Percentiles rank a stretch among this genome's conserved stretches.
These are phyloP conservation scores for Orientallactaga bullata DNA, from an alignment of 2,113 vertebrate genomes.

Conservation along the genomic window DNA sequence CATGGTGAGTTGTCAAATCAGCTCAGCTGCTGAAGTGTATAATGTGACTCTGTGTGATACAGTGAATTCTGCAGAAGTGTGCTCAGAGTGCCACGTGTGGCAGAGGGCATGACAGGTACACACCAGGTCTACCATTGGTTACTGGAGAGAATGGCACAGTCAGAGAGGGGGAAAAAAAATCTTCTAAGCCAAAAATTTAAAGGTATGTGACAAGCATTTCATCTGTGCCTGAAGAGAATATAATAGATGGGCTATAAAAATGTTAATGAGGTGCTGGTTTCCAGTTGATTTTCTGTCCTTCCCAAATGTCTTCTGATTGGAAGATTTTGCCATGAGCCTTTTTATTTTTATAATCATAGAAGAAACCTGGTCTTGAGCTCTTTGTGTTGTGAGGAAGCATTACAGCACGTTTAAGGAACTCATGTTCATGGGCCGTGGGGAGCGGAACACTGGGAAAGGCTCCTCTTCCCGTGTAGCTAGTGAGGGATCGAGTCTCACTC, in stretches of 20 bases:
- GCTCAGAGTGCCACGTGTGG: background rate
- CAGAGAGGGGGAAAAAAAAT: background rate
- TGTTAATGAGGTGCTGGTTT: background rate
- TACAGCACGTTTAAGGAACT: background rate
- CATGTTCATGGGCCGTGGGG: no score
- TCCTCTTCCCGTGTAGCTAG: background rate
- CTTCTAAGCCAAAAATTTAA: background rate
- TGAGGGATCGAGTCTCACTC: background rate
- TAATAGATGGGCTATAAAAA: background rate
- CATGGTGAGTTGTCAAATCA: background rate
- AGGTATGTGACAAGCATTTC: background rate
- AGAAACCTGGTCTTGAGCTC: background rate
- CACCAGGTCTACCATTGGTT: background rate
- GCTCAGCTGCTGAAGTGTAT: background rate
- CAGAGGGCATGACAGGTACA: background rate
- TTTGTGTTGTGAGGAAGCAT: background rate
- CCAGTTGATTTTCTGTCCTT: background rate
- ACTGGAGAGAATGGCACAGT: background rate
- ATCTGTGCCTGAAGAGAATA: background rate
- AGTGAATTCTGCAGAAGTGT: background rate
- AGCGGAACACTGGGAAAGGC: background rate
- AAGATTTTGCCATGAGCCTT: slow-evolving; percentile 8
- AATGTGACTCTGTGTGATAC: background rate
- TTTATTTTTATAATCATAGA: slow-evolving; percentile 40
- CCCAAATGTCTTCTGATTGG: slow-evolving; percentile 30